These are phyloP conservation scores for Sinosuthora webbiana DNA, from an alignment of 2,113 vertebrate genomes.

Conservation along the genomic window DNA sequence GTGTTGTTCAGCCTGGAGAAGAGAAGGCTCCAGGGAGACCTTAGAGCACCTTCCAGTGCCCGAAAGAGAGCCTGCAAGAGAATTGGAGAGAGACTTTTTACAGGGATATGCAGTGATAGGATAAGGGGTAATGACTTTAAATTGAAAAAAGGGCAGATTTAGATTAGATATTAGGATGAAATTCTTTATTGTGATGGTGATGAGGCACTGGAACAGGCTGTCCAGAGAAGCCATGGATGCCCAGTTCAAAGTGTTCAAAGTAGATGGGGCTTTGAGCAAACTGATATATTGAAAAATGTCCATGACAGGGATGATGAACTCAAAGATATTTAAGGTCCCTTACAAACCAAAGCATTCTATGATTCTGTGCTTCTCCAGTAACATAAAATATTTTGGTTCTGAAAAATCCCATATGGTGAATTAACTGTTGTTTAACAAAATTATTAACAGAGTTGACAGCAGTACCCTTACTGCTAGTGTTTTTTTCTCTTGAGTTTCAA, in stretches of 20 bases:
- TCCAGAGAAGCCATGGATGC: neutral
- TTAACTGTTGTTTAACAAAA: neutral
- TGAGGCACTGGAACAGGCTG: neutral
- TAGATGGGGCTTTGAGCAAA: neutral
- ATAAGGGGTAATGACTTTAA: neutral
- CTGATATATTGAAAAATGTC: neutral
- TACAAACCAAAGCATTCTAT: neutral
- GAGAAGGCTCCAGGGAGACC: neutral
- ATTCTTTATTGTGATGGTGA: neutral
- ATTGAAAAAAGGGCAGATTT: neutral
- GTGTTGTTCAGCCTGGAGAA: too few relatives aligned
- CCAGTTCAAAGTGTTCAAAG: neutral
- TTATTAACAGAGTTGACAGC: neutral
- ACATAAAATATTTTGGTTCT: neutral
- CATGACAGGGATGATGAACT: neutral
- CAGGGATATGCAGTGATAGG: neutral
- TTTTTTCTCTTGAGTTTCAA: neutral
- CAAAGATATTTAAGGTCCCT: neutral
- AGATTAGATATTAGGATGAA: neutral
- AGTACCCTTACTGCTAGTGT: neutral
- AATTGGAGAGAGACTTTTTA: neutral
- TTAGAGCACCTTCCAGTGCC: neutral
- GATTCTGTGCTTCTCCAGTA: neutral
- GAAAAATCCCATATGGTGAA: neutral
- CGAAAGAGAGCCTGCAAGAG: neutral